phyloP scores from a whole-genome alignment of 2,797 vertebrate genomes.

The Chromobotia macracanthus region DNA sequence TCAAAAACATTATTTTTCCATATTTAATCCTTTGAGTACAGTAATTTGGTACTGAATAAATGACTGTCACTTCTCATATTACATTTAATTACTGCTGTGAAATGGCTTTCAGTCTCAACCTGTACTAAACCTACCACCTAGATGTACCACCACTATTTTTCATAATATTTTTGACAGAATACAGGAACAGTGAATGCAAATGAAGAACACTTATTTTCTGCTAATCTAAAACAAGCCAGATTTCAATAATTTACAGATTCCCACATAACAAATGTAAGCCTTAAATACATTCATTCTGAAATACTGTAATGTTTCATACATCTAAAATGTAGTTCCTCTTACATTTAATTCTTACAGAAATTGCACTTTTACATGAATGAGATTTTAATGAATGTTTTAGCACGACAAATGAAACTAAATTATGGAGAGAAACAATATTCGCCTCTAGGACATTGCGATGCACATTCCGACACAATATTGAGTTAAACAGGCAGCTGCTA shows the following conservation, averaged over 20 bases:
- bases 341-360: background rate
- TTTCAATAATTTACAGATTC: background rate
- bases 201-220: background rate
- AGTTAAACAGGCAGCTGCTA: constrained; percentile 22
- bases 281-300: background rate
- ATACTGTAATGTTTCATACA: background rate
- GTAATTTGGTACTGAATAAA: constrained; percentile 1
- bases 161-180: too few relatives aligned
- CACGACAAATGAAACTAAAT: background rate
- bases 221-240: background rate
- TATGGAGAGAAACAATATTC: background rate
- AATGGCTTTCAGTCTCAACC: too few relatives aligned
- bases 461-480: background rate
- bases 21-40: background rate
- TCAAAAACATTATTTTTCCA: background rate
- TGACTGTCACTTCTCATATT: background rate
- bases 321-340: background rate
- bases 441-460: background rate
- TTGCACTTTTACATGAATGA: constrained; percentile 6
- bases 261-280: background rate
- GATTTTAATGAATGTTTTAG: constrained; percentile 19
- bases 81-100: constrained; percentile 1
- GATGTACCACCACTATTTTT: too few relatives aligned
- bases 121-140: too few relatives aligned
- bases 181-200: background rate